Evolutionary conservation across 2,888 invertebrate species (phyloP).

Genomic region (Cabera pusaria): DNA sequence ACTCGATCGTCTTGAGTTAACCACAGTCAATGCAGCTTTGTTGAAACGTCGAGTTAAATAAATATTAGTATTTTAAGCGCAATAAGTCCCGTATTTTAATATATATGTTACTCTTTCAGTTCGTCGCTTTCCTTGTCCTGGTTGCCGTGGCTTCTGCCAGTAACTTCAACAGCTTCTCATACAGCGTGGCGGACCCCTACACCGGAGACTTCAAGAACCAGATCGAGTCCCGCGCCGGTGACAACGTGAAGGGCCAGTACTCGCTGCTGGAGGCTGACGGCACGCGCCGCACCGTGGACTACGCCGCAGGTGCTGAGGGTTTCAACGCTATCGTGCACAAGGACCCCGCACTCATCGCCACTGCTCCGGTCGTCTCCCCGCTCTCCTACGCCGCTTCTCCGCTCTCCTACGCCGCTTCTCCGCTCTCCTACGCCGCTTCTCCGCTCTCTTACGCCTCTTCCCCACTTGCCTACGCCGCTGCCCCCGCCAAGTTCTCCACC

Average conservation of each 20-base stretch:
- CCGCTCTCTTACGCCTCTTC: slow-evolving; percentile 8
- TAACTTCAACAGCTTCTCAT: slow-evolving; percentile 68
- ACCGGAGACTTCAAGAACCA: slow-evolving; percentile 80
- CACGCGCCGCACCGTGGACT: slow-evolving; percentile 77
- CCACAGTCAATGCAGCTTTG: too few species aligned
- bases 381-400: slow-evolving; percentile 27
- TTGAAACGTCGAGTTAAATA: too few species aligned
- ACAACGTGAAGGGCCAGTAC: slow-evolving; percentile 49
- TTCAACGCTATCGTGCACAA: slow-evolving; percentile 82
- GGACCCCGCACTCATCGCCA: slow-evolving; percentile 56
- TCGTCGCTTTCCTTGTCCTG: slow-evolving; percentile 54
- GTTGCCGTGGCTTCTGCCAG: slow-evolving; percentile 49
- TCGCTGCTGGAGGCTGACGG: slow-evolving; percentile 77
- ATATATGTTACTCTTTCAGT: slow-evolving; percentile 39
- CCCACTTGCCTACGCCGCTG: slow-evolving; percentile 24
- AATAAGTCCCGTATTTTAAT: too few species aligned
- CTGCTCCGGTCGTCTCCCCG: slow-evolving; percentile 37
- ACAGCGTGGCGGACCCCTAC: slow-evolving; percentile 75
- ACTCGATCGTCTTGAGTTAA: too few species aligned
- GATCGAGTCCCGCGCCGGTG: slow-evolving; percentile 49
- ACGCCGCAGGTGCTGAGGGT: slow-evolving; percentile 75
- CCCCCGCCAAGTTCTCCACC: slow-evolving; percentile 28
- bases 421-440: slow-evolving; percentile 19
- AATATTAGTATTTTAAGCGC: too few species aligned
- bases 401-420: slow-evolving; percentile 6